Base-by-base conservation (phyloP, 2,797 vertebrate genomes). In the Ctenopoma kingsleyae region DNA sequence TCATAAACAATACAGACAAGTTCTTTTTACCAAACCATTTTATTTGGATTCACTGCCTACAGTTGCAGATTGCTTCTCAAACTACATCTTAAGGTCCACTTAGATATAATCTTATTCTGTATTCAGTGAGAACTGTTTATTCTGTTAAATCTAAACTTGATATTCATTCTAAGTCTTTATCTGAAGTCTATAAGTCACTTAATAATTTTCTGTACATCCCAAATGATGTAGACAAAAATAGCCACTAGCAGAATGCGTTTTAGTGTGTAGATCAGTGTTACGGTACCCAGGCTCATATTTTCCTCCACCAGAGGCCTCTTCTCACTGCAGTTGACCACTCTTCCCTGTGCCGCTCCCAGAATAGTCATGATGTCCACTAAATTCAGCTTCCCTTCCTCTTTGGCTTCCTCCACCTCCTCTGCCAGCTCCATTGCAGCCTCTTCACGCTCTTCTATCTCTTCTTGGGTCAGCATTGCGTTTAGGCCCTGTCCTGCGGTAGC, bases 331-430 rank as follows among this genome's bases (percentile, higher is more conserved):
- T 95, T 94, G 3, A 89, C 85, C 59, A 91, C 89, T 74, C 89
- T 80, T 22, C 91, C 92, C 74, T 97, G 96, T 51, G 97, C 92
- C 0, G 97, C 97, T 5, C 96, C 97, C 78, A 99, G 82, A 76
- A 98, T 86, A 0, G 97, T 98, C 98, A 99, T 99, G 91, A 99
- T 98, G 55, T 99, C 98, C 0, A 99, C 91, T 1, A 99, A 91
- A 0, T 96, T 98, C 20, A 97, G 89, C 90, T 95, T 93, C 80
- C 94, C 90, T 84, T 96, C 94, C 60, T 95, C 91, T 53, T 91
- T 91, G 64, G 93, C 93, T 82, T 95, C 95, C 51, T 81, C 85
- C 41, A 94, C 80, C 61, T 93, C 93, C 58, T 95, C 93, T 13
- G 91, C 81, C 47, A 94, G 79, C 90, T 95, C 95, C 84, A 91